Percentiles rank a stretch among this genome's conserved stretches.
These are phyloP conservation scores for Pituophis catenifer DNA, from an alignment of 2,113 vertebrate species.

Conservation along the genomic window DNA sequence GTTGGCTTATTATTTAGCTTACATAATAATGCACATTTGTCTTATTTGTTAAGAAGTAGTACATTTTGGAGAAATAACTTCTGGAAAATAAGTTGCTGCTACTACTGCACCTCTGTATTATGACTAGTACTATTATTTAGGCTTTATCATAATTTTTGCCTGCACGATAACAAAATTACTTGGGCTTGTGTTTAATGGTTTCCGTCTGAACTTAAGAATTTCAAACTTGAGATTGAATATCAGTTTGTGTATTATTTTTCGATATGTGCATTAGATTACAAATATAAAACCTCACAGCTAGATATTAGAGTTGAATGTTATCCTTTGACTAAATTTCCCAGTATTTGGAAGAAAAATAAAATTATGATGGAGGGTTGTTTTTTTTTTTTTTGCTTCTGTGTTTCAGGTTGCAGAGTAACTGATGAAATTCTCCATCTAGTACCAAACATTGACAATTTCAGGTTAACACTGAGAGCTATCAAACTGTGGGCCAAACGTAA, in stretches of 20 bases:
- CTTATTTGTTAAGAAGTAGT: background rate
- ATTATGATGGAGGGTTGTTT: background rate
- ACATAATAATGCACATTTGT: background rate
- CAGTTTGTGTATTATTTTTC: background rate
- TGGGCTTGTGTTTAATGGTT: background rate
- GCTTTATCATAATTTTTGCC: background rate
- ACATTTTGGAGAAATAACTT: background rate
- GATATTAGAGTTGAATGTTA: background rate
- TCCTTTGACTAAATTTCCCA: background rate
- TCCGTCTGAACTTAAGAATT: background rate
- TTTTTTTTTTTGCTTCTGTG: slow-evolving; percentile 47
- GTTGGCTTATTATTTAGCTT: background rate
- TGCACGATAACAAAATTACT: background rate
- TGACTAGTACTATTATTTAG: background rate
- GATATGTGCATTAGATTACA: background rate
- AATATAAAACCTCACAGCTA: background rate
- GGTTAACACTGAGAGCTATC: slow-evolving; percentile 88
- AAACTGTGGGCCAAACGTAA: slow-evolving; percentile 95
- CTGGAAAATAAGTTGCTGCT: background rate
- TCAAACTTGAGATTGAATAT: background rate
- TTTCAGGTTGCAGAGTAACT: slow-evolving; percentile 87
- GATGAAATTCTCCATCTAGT: slow-evolving; percentile 91
- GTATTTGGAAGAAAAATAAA: background rate
- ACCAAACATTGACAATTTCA: slow-evolving; percentile 90
- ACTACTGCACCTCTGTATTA: background rate